Conservation (phyloP, 2,888 invertebrate genomes). For the Schizaphis graminum region DNA sequence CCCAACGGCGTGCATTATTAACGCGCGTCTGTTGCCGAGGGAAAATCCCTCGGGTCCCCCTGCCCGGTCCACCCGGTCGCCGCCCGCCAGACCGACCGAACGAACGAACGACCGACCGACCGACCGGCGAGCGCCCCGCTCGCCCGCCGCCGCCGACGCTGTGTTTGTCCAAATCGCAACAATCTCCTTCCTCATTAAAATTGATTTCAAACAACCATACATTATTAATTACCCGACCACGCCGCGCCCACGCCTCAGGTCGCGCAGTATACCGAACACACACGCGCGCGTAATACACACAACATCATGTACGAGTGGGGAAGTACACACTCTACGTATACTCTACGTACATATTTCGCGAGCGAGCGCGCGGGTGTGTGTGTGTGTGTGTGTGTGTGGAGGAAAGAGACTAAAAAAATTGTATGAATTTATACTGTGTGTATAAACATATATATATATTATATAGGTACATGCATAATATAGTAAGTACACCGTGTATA, state of each 20-base stretch:
- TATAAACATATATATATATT: too few species aligned
- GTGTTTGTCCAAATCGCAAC: constrained; percentile 64
- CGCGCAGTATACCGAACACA: background rate
- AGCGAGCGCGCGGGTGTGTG: background rate
- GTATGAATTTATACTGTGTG: background rate
- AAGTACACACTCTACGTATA: background rate
- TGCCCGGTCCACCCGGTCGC: background rate
- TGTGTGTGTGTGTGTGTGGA: background rate
- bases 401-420: background rate
- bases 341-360: background rate
- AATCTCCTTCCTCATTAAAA: constrained; percentile 63
- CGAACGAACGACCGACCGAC: background rate
- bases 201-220: constrained; percentile 59
- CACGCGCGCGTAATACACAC: background rate
- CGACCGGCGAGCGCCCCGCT: background rate
- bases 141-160: constrained; percentile 9
- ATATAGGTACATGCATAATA: background rate
- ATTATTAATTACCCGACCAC: constrained; percentile 57
- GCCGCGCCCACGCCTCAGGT: background rate
- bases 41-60: constrained; percentile 53
- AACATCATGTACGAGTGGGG: background rate
- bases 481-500: background rate
- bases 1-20: constrained; percentile 63
- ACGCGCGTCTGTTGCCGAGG: constrained; percentile 52
- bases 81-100: background rate